Percentiles rank a stretch among this genome's conserved stretches.
Conservation (phyloP, 2,797 vertebrate genomes). For the Acestrorhynchus altus region DNA sequence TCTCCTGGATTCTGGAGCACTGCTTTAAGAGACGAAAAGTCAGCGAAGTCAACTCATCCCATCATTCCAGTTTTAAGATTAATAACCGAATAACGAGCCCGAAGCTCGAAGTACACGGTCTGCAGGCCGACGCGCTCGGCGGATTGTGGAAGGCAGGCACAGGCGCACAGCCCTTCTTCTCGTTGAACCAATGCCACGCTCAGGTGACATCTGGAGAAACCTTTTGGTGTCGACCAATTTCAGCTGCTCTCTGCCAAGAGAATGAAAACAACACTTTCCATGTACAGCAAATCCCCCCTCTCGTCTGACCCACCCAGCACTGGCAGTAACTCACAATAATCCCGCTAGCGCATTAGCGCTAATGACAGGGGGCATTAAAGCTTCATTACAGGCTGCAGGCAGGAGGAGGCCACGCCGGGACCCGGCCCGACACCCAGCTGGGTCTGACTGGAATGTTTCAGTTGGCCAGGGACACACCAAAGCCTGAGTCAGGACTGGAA, state of each 20-base stretch:
- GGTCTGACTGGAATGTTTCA: conserved; percentile 51
- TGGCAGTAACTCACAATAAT: conserved; percentile 49
- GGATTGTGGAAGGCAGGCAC: no score
- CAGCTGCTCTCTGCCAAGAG: conserved; percentile 28
- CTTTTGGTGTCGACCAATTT: conserved; percentile 27
- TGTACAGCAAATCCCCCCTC: conserved; percentile 51
- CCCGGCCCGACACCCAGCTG: conserved; percentile 27
- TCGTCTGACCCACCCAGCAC: conserved; percentile 36
- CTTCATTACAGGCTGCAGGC: conserved; percentile 44
- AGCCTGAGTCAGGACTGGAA: conserved; percentile 38
- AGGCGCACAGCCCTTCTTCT: background rate
- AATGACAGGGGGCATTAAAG: conserved; percentile 56
- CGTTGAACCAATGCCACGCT: conserved; percentile 19
- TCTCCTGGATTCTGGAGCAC: no score
- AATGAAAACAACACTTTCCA: conserved; percentile 44
- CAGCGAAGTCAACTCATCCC: no score
- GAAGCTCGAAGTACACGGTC: background rate
- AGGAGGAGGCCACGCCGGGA: conserved; percentile 21
- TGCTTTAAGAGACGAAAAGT: no score
- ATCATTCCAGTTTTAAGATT: no score
- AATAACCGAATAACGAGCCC: background rate
- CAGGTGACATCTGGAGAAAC: conserved; percentile 11
- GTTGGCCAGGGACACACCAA: conserved; percentile 37
- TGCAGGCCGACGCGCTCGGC: background rate
- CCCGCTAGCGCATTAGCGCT: conserved; percentile 50